Conservation (phyloP, 1,140 invertebrate species). For the Hyposmocoma kahamanoa region DNA sequence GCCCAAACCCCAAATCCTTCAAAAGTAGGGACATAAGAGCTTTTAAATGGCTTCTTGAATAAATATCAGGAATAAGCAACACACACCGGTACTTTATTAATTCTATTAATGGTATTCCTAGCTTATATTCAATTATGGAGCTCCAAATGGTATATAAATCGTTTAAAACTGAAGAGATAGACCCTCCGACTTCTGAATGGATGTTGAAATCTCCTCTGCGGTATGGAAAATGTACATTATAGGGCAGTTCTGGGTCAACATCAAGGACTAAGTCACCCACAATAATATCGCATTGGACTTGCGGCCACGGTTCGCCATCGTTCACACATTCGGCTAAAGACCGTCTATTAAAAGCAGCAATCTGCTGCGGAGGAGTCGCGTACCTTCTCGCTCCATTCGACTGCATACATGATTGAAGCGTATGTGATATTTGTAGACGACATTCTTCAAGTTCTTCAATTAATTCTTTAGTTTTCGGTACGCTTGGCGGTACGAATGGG, state of each 20-base stretch:
- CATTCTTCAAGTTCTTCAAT: conserved; percentile 88
- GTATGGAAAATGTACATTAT: conserved; percentile 93
- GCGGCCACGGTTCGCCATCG: conserved; percentile 75
- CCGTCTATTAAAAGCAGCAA: conserved; percentile 88
- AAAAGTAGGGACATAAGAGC: conserved; percentile 89
- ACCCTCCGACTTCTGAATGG: conserved; percentile 87
- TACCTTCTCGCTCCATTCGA: conserved; percentile 86
- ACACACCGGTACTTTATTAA: conserved; percentile 90
- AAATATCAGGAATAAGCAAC: conserved; percentile 93
- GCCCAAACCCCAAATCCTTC: conserved; percentile 88
- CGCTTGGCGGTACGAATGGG: conserved; percentile 77
- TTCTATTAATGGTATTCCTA: conserved; percentile 85
- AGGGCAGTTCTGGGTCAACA: conserved; percentile 82
- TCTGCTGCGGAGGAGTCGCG: conserved; percentile 90
- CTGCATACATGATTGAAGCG: conserved; percentile 88
- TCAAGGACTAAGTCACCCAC: conserved; percentile 83
- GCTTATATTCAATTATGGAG: conserved; percentile 82
- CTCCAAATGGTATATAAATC: conserved; percentile 93
- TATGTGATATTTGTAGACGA: conserved; percentile 85
- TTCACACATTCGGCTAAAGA: conserved; percentile 79
- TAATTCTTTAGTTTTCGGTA: conserved; percentile 76
- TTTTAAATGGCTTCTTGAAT: conserved; percentile 89
- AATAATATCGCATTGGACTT: conserved; percentile 76
- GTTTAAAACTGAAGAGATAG: conserved; percentile 85
- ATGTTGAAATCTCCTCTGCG: conserved; percentile 90